These are phyloP conservation scores for Aphidius gifuensis DNA, from an alignment of 1,140 invertebrate species.

Conservation along the genomic window DNA sequence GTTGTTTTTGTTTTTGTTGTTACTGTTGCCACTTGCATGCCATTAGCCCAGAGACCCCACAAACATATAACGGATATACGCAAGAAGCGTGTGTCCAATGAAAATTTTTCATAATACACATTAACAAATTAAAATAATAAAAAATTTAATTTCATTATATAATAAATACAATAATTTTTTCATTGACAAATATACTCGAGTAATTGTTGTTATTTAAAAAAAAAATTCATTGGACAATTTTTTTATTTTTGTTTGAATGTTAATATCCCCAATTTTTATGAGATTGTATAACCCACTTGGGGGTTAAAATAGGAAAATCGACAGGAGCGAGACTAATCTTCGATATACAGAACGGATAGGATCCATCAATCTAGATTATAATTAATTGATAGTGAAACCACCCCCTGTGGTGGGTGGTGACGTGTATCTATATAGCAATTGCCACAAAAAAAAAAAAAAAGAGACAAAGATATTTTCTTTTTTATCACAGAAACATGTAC, in stretches of 20 bases:
- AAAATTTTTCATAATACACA: no score
- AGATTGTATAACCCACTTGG: background rate
- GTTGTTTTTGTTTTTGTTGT: no score
- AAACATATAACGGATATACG: conserved; percentile 29
- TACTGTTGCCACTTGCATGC: conserved; percentile 43
- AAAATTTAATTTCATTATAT: no score
- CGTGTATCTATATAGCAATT: conserved; percentile 32
- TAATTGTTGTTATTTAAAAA: no score
- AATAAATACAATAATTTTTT: no score
- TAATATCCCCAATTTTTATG: conserved; percentile 1
- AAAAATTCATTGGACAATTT: no score
- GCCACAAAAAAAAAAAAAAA: background rate
- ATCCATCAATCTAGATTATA: conserved; percentile 58
- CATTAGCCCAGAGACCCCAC: conserved; percentile 56
- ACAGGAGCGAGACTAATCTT: conserved; percentile 52
- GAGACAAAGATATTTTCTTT: no score
- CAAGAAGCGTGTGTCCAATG: background rate
- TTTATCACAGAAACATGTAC: conserved; percentile 1
- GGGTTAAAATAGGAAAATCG: conserved; percentile 16
- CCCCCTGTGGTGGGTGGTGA: conserved; percentile 45
- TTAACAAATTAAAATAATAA: no score
- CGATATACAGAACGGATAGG: conserved; percentile 46
- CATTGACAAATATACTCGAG: no score
- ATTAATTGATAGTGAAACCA: conserved; percentile 55
- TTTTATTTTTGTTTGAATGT: background rate